phyloP scores from a whole-genome alignment of 2,888 invertebrate species.

The Spodoptera exigua region DNA sequence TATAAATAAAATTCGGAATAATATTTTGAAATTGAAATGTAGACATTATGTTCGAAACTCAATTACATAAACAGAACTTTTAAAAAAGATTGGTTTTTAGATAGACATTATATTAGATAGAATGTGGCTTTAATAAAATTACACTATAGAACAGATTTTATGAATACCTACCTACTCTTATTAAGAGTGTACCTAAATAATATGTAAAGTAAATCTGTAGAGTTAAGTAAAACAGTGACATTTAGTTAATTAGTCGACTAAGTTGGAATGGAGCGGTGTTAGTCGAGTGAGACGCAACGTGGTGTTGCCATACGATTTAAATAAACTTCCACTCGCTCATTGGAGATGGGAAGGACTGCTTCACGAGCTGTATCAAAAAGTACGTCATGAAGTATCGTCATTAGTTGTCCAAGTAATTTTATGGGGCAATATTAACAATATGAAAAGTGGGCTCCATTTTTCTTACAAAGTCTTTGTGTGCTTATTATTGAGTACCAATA shows the following conservation, averaged over 20 bases:
- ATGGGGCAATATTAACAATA: too few relatives aligned
- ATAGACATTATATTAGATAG: too few relatives aligned
- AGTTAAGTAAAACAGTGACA: slow-evolving; percentile 23
- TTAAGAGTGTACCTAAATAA: slow-evolving; percentile 4
- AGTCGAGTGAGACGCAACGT: slow-evolving; percentile 18
- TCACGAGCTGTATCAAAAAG: too few relatives aligned
- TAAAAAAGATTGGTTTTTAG: too few relatives aligned
- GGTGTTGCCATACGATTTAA: slow-evolving; percentile 39
- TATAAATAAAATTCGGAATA: slow-evolving; percentile 3
- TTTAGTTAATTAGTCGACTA: slow-evolving; percentile 33
- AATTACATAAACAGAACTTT: too few relatives aligned
- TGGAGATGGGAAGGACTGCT: slow-evolving; percentile 1
- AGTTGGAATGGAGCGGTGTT: slow-evolving; percentile 28
- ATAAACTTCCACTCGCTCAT: slow-evolving; percentile 40
- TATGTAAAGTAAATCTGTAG: slow-evolving; percentile 11
- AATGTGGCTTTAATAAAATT: not conserved
- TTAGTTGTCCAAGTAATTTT: not conserved
- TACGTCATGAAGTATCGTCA: too few relatives aligned
- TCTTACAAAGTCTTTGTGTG: too few relatives aligned
- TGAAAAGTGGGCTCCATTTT: too few relatives aligned
- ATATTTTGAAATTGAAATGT: too few relatives aligned
- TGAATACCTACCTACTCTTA: not conserved
- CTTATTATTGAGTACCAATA: too few relatives aligned
- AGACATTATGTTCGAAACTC: too few relatives aligned
- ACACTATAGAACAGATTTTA: not conserved